Conservation (phyloP, 2,113 vertebrate genomes). For the Silurus asotus region DNA sequence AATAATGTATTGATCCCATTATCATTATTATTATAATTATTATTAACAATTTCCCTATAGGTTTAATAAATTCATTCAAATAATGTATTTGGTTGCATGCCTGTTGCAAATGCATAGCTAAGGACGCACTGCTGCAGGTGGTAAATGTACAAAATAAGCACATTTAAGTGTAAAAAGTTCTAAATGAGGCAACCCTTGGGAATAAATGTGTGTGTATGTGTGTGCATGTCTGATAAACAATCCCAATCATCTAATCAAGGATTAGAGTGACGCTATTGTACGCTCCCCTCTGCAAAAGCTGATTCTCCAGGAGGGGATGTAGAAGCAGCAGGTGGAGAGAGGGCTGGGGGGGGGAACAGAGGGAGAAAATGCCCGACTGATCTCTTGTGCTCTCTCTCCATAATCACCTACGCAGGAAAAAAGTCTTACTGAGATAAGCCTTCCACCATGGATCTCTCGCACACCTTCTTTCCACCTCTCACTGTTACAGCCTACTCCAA, state of each 20-base stretch:
- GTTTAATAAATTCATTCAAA: neutral
- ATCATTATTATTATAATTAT: no score
- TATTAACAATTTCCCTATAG: no score
- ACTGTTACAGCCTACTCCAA: constrained; percentile 12
- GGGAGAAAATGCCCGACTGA: constrained; percentile 2
- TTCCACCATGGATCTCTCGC: constrained; percentile 1
- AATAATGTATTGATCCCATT: no score
- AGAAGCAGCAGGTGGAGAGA: constrained; percentile 21
- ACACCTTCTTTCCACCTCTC: neutral
- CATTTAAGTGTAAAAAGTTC: neutral
- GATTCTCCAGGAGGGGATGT: constrained; percentile 4
- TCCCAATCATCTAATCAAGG: constrained; percentile 45
- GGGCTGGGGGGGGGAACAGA: neutral
- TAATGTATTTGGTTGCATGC: neutral
- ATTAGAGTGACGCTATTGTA: constrained; percentile 54
- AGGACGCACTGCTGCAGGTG: neutral
- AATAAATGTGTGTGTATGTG: constrained; percentile 41
- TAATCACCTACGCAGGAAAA: neutral
- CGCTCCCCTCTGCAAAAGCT: constrained; percentile 31
- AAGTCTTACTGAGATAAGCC: constrained; percentile 1
- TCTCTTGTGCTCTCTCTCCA: constrained; percentile 41
- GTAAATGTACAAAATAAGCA: neutral
- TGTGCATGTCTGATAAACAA: constrained; percentile 43
- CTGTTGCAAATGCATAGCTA: neutral
- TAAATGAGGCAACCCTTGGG: neutral